These are phyloP conservation scores for Phengaris arion DNA, from an alignment of 2,888 invertebrate genomes.

Conservation along the genomic window DNA sequence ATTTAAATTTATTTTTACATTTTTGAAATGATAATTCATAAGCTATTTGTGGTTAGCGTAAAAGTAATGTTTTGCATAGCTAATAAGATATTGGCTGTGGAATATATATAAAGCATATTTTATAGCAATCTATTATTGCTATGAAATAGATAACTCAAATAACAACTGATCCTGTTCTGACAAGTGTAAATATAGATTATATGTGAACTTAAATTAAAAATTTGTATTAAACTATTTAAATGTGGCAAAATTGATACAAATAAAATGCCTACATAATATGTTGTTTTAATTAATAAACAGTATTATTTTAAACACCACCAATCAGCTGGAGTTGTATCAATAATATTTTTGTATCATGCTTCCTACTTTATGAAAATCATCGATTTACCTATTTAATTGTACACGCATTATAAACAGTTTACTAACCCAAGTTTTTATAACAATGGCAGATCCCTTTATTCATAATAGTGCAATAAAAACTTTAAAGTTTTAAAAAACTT, in stretches of 20 bases:
- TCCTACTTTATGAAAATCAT: background rate
- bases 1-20: conserved; percentile 27
- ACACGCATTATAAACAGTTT: too few relatives aligned
- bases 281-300: background rate
- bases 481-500: too few relatives aligned
- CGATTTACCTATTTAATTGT: too few relatives aligned
- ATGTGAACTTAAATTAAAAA: conserved; percentile 37
- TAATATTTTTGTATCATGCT: background rate
- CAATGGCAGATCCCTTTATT: too few relatives aligned
- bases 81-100: conserved; percentile 45
- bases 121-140: conserved; percentile 32
- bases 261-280: conserved; percentile 3
- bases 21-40: conserved; percentile 7
- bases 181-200: conserved; percentile 46
- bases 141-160: conserved; percentile 31
- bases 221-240: background rate
- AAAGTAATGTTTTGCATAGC: conserved; percentile 27
- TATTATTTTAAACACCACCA: background rate
- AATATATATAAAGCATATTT: conserved; percentile 36
- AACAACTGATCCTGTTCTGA: conserved; percentile 37
- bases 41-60: conserved; percentile 23
- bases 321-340: background rate
- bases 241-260: background rate
- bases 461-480: too few relatives aligned
- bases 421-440: too few relatives aligned